These are phyloP conservation scores for Periophthalmus modestus DNA, from an alignment of 2,113 vertebrate genomes.

Conservation along the genomic window DNA sequence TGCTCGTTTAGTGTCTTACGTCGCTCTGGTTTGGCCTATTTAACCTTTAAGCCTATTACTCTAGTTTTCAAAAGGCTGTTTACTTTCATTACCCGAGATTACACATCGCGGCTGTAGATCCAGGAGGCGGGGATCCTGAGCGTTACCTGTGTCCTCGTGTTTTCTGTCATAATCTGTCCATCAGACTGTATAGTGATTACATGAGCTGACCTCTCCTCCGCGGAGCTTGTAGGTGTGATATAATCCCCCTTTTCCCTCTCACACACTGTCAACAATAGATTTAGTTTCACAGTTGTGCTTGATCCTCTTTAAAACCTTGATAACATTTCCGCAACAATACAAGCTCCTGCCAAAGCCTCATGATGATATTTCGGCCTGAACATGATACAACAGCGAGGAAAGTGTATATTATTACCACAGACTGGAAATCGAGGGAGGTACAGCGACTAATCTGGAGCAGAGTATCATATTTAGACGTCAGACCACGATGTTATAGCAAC, in stretches of 20 bases:
- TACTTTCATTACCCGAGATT: constrained; percentile 20
- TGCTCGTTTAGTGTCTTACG: not conserved
- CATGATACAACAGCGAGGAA: not conserved
- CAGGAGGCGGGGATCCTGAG: constrained; percentile 5
- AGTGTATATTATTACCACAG: not conserved
- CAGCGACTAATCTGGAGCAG: too few relatives aligned
- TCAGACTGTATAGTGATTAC: constrained; percentile 39
- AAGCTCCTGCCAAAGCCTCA: constrained; percentile 6
- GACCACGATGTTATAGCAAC: too few relatives aligned
- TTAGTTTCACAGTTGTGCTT: constrained; percentile 24
- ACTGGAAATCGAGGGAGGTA: too few relatives aligned
- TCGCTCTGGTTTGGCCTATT: not conserved
- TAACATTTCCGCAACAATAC: constrained; percentile 20
- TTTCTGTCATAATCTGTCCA: constrained; percentile 36
- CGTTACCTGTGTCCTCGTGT: constrained; percentile 11
- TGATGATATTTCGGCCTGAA: not conserved
- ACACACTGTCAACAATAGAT: constrained; percentile 4
- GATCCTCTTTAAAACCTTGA: constrained; percentile 33
- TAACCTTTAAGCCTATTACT: not conserved
- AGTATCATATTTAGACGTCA: too few relatives aligned
- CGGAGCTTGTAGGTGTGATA: constrained; percentile 30
- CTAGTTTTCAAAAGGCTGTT: constrained; percentile 6
- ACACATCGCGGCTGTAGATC: not conserved
- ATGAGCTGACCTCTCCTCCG: constrained; percentile 15
- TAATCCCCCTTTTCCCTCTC: constrained; percentile 39